Conservation (phyloP, 2,797 vertebrate species). For the Mormyrops boulengeri region DNA sequence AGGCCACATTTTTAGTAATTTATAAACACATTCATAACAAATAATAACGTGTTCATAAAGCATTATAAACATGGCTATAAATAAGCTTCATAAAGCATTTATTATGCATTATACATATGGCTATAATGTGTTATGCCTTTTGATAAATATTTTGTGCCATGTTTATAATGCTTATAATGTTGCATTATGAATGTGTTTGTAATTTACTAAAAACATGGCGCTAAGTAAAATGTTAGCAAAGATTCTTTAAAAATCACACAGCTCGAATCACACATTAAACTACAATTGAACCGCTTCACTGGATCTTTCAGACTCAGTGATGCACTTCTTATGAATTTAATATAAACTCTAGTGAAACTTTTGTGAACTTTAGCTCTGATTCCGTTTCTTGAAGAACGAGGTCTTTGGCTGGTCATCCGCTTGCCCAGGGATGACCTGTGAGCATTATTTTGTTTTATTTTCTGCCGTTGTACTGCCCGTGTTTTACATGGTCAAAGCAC, state of each 20-base stretch:
- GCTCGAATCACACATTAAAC: background rate
- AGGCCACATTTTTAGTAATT: background rate
- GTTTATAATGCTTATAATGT: background rate
- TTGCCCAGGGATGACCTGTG: background rate
- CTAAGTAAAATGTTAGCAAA: background rate
- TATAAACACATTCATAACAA: background rate
- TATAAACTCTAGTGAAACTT: background rate
- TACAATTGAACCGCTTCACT: background rate
- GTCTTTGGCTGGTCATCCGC: background rate
- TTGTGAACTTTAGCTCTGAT: background rate
- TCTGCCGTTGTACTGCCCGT: background rate
- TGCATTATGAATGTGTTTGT: background rate
- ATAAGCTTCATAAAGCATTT: background rate
- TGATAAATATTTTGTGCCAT: background rate
- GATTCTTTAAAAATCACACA: background rate
- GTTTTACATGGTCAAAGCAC: background rate
- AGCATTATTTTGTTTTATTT: background rate
- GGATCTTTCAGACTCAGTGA: background rate
- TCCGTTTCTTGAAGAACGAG: background rate
- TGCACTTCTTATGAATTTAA: background rate
- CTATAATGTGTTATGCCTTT: background rate
- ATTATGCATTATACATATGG: background rate
- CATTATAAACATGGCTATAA: background rate
- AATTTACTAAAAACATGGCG: background rate
- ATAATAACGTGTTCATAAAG: background rate